Evolutionary conservation across 2,113 vertebrate genomes (phyloP).

Genomic region (Anoura caudifer): DNA sequence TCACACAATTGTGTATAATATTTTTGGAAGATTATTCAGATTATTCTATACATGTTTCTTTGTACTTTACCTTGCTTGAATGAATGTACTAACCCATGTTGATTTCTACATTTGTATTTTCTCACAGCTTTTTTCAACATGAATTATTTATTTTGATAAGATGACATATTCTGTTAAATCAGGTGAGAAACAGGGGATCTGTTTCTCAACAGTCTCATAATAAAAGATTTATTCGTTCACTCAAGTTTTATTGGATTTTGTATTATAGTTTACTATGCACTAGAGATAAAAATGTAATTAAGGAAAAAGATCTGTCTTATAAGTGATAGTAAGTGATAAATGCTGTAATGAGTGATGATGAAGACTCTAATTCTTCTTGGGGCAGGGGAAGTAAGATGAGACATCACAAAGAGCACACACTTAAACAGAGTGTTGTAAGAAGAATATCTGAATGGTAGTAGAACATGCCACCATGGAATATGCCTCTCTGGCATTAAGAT

Average conservation of each 20-base stretch:
- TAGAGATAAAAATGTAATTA: constrained; percentile 11
- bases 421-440: neutral
- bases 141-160: constrained; percentile 27
- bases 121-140: neutral
- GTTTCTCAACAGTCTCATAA: neutral
- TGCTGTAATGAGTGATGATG: neutral
- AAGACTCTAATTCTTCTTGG: neutral
- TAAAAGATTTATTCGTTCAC: constrained; percentile 6
- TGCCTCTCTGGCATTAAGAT: neutral
- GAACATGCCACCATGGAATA: neutral
- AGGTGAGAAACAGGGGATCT: neutral
- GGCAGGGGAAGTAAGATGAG: neutral
- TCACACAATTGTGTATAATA: neutral
- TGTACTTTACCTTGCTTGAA: neutral
- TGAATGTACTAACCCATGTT: neutral
- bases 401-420: neutral
- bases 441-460: neutral
- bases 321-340: neutral
- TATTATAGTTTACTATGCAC: neutral
- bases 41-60: neutral
- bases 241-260: neutral
- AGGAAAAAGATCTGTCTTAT: neutral
- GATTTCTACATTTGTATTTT: constrained; percentile 3
- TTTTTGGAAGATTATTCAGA: constrained; percentile 2
- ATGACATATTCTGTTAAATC: neutral